phyloP scores from a whole-genome alignment of 1,140 invertebrate genomes.

The Pomacea maculata region DNA sequence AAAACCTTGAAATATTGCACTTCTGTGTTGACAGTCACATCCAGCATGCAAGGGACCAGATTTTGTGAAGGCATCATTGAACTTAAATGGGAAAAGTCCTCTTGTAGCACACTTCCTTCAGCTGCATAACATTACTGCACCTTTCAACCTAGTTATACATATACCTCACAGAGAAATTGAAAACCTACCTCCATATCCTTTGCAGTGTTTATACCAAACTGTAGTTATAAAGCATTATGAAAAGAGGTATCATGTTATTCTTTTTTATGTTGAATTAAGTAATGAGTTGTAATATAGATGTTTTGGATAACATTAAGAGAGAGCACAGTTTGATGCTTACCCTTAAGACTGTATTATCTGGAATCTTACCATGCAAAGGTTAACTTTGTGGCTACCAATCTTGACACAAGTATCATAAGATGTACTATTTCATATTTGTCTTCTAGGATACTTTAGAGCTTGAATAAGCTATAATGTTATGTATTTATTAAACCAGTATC shows the following conservation, averaged over 20 bases:
- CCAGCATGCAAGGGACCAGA: slow-evolving; percentile 55
- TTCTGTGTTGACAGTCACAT: slow-evolving; percentile 45
- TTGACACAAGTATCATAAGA: no score
- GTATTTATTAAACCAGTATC: no score
- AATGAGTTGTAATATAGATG: neutral
- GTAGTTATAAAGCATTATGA: neutral
- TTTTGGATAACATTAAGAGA: neutral
- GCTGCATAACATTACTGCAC: slow-evolving; percentile 41
- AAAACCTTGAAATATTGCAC: neutral
- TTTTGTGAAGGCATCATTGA: slow-evolving; percentile 45
- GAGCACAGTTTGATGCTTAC: neutral
- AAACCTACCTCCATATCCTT: slow-evolving; percentile 61
- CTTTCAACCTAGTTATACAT: slow-evolving; percentile 38
- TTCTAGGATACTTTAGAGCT: no score
- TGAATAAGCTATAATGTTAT: no score
- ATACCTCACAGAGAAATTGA: slow-evolving; percentile 52
- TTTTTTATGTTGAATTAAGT: neutral
- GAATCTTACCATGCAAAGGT: neutral
- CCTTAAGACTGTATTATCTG: neutral
- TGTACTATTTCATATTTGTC: no score
- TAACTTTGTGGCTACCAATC: neutral
- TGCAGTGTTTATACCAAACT: slow-evolving; percentile 6
- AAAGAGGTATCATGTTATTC: neutral
- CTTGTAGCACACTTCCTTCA: slow-evolving; percentile 55
- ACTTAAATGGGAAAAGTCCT: slow-evolving; percentile 51